phyloP scores from a whole-genome alignment of 2,888 invertebrate genomes.

The Trissolcus japonicus region DNA sequence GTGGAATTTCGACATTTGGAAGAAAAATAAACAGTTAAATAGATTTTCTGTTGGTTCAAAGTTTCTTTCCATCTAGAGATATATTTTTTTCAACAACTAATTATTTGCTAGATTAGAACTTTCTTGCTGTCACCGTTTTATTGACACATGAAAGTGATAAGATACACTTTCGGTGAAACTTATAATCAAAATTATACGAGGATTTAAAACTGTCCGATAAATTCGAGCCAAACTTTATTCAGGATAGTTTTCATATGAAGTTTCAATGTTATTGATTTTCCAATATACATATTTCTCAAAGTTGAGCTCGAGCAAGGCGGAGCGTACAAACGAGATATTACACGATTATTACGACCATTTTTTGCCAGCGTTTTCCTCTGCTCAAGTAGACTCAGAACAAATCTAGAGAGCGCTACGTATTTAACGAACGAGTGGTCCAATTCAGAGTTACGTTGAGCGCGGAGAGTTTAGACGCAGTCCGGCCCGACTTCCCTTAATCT shows the following conservation, averaged over 20 bases:
- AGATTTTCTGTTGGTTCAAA: no score
- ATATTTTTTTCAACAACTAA: no score
- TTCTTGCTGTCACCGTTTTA: not conserved
- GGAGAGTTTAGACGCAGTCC: slow-evolving; percentile 64
- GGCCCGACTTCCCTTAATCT: slow-evolving; percentile 55
- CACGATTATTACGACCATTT: slow-evolving; percentile 36
- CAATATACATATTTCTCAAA: slow-evolving; percentile 12
- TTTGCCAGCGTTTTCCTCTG: slow-evolving; percentile 56
- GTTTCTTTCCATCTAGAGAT: no score
- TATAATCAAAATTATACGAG: not conserved
- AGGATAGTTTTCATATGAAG: not conserved
- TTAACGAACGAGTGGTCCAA: slow-evolving; percentile 70
- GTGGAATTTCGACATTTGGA: no score
- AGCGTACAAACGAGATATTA: slow-evolving; percentile 31
- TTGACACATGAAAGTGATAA: not conserved
- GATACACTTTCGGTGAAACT: not conserved
- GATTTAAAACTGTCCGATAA: slow-evolving; percentile 1
- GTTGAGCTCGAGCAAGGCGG: slow-evolving; percentile 3
- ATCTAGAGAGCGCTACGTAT: slow-evolving; percentile 40
- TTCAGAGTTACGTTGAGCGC: slow-evolving; percentile 67
- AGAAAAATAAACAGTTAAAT: no score
- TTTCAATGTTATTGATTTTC: slow-evolving; percentile 3
- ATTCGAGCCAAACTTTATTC: not conserved
- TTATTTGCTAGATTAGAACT: no score
- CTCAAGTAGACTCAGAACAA: slow-evolving; percentile 42